Evolutionary conservation across 2,888 invertebrate species (phyloP), one percentile per base, ranked within the genome.

Genomic region (Venusia cambrica): DNA sequence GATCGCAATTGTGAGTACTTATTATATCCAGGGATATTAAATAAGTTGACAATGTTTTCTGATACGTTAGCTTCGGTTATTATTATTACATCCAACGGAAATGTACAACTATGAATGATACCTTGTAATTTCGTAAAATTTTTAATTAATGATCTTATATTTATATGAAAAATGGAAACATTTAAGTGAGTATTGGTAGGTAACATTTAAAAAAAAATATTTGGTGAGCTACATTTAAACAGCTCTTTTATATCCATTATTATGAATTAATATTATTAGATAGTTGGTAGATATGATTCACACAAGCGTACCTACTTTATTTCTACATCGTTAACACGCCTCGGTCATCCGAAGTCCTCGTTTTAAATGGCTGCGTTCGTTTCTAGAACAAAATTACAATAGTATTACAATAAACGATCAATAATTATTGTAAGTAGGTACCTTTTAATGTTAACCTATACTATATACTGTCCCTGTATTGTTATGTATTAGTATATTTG

Each of bases 61-160:
- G 27, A 21, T 5, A 34, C 17, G 9, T 12, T 17, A 4, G 5
- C 33, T 34, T 34, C 33, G 0, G 33, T 34, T 1, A 27, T 1
- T 0, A 26, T 12, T 15, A 27, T 16, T 3, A 34, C 5, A 15
- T 34, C 33, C 8, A 27, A n/a, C 1, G 32, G 32, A 6, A 25
- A 32, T 0, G 1, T 17, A 10, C 24, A 32, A 5, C 10, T 24
- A 8, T 24, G 17, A 4, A 25, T 11, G 0, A 10, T 10, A 10
- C 20, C 25, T n/a, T 13, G 19, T 6, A 33, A n/a, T 25, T 33
- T 17, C 2, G 19, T 12, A 11, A 33, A 33, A 6, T 33, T 33
- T 26, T 33, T 33, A 13, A 19, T 15, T 2, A 25, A 5, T 14
- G 33, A 33, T 14, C 33, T 18, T 1, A 33, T 33, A 5, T 26